Conservation (phyloP, 2,797 vertebrate species). For the Thalassophryne amazonica region DNA sequence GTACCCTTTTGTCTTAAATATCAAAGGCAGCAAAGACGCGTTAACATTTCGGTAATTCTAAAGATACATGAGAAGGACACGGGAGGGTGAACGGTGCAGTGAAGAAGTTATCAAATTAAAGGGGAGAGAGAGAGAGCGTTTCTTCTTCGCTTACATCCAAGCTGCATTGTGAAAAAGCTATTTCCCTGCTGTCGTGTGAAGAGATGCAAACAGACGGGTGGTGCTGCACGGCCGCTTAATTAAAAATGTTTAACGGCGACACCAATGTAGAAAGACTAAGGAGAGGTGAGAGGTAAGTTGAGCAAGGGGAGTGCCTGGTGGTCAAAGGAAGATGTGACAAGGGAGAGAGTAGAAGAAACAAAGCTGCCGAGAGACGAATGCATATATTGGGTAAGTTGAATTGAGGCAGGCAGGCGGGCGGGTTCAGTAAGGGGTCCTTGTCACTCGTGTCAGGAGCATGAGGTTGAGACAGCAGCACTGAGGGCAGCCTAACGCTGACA, state of each 20-base stretch:
- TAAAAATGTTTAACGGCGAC: conserved; percentile 84
- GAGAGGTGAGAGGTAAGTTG: conserved; percentile 43
- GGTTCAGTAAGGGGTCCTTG: conserved; percentile 73
- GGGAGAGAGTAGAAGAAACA: conserved; percentile 64
- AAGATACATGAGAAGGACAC: conserved; percentile 84
- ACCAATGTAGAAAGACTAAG: conserved; percentile 62
- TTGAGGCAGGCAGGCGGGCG: conserved; percentile 69
- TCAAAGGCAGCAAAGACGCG: conserved; percentile 92
- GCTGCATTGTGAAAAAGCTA: conserved; percentile 62
- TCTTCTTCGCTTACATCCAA: conserved; percentile 66
- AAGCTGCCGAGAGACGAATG: conserved; percentile 50
- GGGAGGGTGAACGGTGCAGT: conserved; percentile 83
- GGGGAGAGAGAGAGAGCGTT: conserved; percentile 47
- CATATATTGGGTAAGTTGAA: conserved; percentile 50
- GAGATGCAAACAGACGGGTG: conserved; percentile 76
- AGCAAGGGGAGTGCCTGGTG: conserved; percentile 15
- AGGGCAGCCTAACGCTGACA: conserved; percentile 67
- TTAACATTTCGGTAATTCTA: conserved; percentile 98
- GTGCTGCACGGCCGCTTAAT: conserved; percentile 80
- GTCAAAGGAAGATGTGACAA: conserved; percentile 6
- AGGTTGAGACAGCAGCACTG: conserved; percentile 70
- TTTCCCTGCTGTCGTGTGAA: conserved; percentile 79
- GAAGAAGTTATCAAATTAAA: conserved; percentile 82
- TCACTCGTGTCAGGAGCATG: conserved; percentile 67
- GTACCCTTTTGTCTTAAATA: conserved; percentile 98